Evolutionary conservation across 2,888 invertebrate species (phyloP), one percentile per base, ranked within the genome.

Genomic region (Megalurothrips usitatus): DNA sequence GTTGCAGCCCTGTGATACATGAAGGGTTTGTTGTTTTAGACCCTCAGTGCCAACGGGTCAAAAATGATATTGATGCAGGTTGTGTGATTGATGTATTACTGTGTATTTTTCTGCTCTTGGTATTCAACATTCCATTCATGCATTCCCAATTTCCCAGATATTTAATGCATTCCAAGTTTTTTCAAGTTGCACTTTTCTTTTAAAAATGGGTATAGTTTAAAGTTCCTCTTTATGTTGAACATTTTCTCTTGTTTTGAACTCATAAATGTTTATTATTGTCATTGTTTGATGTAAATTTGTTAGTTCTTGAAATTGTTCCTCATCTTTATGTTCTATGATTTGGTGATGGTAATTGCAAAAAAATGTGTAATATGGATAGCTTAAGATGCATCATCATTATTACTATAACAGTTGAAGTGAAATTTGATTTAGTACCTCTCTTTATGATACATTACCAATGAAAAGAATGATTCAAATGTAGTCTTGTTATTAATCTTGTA

Each of bases 261-360:
- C 26, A 26, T 75, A 75, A 75, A 75, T 75, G 68, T 75, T 75
- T 75, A 75, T 75, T 23, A 75, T 75, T 75, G 23, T 75, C 68
- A 75, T 75, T 75, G 68, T 75, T 75, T 75, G 23, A 26, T 75
- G 68, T 75, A 75, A 75, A 75, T 75, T 75, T 75, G 68, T 75
- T 75, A 75, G 68, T 75, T 75, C 23, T 75, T 75, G 68, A 75
- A 75, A 26, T 75, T 26, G 68, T 75, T 75, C 68, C 68, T 75
- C 68, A 75, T 75, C 68, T 75, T 75, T 75, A 75, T 75, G 68
- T 75, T 75, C 23, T 75, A 75, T 75, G 68, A 75, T 75, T 75
- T 75, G 68, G 68, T 75, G 68, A 75, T 75, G 68, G 68, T 75
- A 75, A 75, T 75, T 75, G 23, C 68, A 75, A 75, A 75, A 52